Evolutionary conservation across 2,797 vertebrate species (phyloP).

Genomic region (Ibycter americanus): DNA sequence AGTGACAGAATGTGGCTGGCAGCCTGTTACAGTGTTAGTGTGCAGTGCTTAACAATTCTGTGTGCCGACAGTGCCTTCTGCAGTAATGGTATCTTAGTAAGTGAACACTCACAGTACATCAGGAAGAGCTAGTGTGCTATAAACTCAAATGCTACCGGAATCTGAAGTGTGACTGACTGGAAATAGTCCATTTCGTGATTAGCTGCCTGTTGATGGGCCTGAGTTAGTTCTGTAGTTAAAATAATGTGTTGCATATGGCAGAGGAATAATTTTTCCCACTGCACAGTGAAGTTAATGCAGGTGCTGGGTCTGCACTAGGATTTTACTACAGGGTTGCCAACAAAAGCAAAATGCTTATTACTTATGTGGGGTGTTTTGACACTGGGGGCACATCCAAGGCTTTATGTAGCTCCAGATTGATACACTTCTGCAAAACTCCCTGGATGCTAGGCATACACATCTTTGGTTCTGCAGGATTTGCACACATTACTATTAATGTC

Average conservation of each 20-base stretch:
- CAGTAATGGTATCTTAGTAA: not conserved
- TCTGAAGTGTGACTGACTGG: not conserved
- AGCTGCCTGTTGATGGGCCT: not conserved
- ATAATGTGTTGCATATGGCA: not conserved
- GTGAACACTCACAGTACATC: not conserved
- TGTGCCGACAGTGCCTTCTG: not conserved
- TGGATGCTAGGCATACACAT: not conserved
- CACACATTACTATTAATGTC: rapidly evolving
- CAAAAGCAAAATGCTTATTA: not conserved
- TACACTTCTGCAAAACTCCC: not conserved
- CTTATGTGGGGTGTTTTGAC: not conserved
- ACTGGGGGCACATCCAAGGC: not conserved
- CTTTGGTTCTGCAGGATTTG: not conserved
- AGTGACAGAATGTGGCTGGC: not conserved
- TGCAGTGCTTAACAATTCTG: not conserved
- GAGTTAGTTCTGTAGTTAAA: not conserved
- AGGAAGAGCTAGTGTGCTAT: not conserved
- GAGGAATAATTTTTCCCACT: not conserved
- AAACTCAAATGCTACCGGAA: not conserved
- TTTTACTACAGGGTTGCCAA: not conserved
- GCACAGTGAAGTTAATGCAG: not conserved
- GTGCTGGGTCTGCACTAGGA: not conserved
- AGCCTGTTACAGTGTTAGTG: not conserved
- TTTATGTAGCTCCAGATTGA: not conserved
- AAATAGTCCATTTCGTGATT: not conserved